These are phyloP conservation scores for Tetramorium bicarinatum DNA, from an alignment of 2,888 invertebrate species.

Conservation along the genomic window DNA sequence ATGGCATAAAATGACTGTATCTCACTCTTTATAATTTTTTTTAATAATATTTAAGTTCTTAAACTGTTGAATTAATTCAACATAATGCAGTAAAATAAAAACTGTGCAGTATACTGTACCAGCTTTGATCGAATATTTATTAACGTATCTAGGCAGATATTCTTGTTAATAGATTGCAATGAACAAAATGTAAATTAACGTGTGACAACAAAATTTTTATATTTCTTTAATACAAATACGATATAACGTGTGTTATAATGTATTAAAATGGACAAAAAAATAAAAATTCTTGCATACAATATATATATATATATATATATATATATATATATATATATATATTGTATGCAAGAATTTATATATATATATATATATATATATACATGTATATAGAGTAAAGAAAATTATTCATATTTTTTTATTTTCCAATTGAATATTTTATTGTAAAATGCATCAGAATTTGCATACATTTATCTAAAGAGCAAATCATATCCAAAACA, in stretches of 20 bases:
- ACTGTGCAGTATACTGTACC: background rate
- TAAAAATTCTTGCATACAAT: background rate
- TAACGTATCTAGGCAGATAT: background rate
- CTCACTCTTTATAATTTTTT: background rate
- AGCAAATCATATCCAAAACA: background rate
- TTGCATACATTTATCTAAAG: background rate
- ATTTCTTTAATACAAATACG: background rate
- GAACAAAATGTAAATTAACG: slow-evolving; percentile 1
- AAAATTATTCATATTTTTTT: slow-evolving; percentile 12
- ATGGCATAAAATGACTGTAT: background rate
- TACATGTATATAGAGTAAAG: too few species aligned
- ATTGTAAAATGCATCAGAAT: background rate
- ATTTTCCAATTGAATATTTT: background rate
- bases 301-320: too few species aligned
- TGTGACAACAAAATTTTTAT: background rate
- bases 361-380: too few species aligned
- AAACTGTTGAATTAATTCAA: background rate
- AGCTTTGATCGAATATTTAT: background rate
- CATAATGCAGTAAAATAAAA: background rate
- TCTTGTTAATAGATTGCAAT: slow-evolving; percentile 1
- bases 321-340: too few species aligned
- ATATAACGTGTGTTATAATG: background rate
- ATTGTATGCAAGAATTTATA: too few species aligned
- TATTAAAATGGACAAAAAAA: background rate
- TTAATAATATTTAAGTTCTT: background rate